Conservation (phyloP, 2,113 vertebrate species). For the western clawed frog (Xenopus tropicalis) region DNA sequence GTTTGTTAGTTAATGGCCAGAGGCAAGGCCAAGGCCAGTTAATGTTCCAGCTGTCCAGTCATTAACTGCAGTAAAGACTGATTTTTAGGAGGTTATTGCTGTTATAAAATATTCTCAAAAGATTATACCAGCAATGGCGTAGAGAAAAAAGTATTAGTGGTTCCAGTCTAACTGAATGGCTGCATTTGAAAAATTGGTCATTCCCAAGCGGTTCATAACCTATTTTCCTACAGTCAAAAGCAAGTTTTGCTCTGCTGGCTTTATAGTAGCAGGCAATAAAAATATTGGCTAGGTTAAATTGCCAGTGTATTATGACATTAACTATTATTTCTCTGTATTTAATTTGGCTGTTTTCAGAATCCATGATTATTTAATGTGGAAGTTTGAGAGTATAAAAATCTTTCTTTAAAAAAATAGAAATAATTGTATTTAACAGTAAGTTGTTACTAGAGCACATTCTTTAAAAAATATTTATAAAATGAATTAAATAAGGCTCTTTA, state of each 20-base stretch:
- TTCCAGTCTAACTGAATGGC: slow-evolving; percentile 72
- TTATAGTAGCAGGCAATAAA: slow-evolving; percentile 83
- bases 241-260: slow-evolving; percentile 83
- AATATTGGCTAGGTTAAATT: slow-evolving; percentile 82
- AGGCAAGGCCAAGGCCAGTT: slow-evolving; percentile 73
- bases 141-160: slow-evolving; percentile 67
- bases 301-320: slow-evolving; percentile 72
- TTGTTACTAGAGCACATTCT: background rate
- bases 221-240: slow-evolving; percentile 80
- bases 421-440: slow-evolving; percentile 18
- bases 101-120: slow-evolving; percentile 81
- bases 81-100: slow-evolving; percentile 76
- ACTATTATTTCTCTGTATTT: slow-evolving; percentile 75
- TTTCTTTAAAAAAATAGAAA: background rate
- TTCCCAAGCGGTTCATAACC: slow-evolving; percentile 78
- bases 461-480: no score
- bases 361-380: slow-evolving; percentile 39
- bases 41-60: slow-evolving; percentile 77
- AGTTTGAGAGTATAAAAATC: slow-evolving; percentile 6
- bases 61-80: slow-evolving; percentile 79
- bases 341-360: slow-evolving; percentile 64
- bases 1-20: slow-evolving; percentile 73
- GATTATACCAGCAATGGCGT: slow-evolving; percentile 78
- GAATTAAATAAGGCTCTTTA: no score
- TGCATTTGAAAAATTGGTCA: slow-evolving; percentile 79